Percentiles rank a stretch among this genome's conserved stretches.
phyloP scores from a whole-genome alignment of 2,113 vertebrate genomes.

The Protomyctophum bolini region DNA sequence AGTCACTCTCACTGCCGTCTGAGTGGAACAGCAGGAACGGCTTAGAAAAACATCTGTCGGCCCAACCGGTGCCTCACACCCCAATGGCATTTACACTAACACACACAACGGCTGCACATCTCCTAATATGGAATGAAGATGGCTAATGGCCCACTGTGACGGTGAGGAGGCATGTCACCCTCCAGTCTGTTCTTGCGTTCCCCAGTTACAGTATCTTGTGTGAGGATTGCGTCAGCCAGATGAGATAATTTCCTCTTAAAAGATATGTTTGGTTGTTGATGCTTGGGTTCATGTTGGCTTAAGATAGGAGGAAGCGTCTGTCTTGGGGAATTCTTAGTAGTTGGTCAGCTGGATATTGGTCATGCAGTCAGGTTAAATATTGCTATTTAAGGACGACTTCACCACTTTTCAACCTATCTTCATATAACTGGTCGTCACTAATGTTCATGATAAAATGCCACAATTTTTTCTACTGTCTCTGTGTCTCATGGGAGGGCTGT shows the following conservation, averaged over 20 bases:
- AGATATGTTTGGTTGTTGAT: neutral
- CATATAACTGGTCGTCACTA: no score
- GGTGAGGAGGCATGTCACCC: slow-evolving; percentile 43
- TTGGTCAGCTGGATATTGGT: no score
- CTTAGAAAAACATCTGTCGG: slow-evolving; percentile 39
- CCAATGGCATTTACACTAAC: slow-evolving; percentile 1
- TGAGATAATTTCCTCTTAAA: slow-evolving; percentile 70
- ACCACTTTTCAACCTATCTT: no score
- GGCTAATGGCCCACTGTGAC: neutral
- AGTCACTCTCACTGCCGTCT: slow-evolving; percentile 27
- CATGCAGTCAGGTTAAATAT: no score
- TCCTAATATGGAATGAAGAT: slow-evolving; percentile 69
- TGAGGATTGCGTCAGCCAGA: slow-evolving; percentile 59
- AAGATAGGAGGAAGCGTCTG: slow-evolving; percentile 30
- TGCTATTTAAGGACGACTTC: no score
- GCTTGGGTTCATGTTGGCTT: neutral
- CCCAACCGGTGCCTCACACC: neutral
- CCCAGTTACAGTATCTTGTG: slow-evolving; percentile 42
- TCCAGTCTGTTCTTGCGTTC: slow-evolving; percentile 38
- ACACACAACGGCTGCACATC: slow-evolving; percentile 39
- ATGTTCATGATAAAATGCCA: no score
- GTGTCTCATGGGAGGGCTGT: no score
- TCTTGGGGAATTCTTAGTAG: slow-evolving; percentile 38
- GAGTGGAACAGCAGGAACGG: slow-evolving; percentile 1
- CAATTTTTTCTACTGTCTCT: no score